These are phyloP conservation scores for Salminus brasiliensis DNA, from an alignment of 2,113 vertebrate genomes.

Conservation along the genomic window DNA sequence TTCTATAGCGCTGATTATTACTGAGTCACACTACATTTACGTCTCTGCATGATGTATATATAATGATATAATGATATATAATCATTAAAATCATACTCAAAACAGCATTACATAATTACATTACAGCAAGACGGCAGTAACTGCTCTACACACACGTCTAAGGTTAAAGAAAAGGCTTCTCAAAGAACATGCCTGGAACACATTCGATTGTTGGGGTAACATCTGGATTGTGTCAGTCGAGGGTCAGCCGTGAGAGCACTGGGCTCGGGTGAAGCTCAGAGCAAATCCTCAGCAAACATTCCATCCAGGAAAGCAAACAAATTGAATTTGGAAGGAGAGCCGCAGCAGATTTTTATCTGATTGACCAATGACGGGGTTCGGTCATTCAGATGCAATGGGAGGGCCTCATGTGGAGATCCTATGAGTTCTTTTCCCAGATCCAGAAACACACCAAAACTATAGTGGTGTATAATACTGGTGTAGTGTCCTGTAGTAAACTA, in stretches of 20 bases:
- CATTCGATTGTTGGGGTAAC: not conserved
- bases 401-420: not conserved
- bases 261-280: not conserved
- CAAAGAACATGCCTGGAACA: not conserved
- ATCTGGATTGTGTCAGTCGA: slow-evolving; percentile 25
- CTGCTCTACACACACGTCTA: not conserved
- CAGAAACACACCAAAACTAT: too few species aligned
- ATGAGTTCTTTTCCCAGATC: not conserved
- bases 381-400: not conserved
- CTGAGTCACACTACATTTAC: too few species aligned
- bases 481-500: too few species aligned
- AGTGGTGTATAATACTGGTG: too few species aligned
- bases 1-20: too few species aligned
- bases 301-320: not conserved
- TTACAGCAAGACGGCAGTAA: too few species aligned
- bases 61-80: too few species aligned
- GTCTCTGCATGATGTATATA: too few species aligned
- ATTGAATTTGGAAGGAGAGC: not conserved
- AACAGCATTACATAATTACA: too few species aligned
- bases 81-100: too few species aligned
- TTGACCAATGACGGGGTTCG: not conserved
- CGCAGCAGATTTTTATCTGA: not conserved
- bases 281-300: not conserved
- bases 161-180: not conserved
- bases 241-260: not conserved